These are phyloP conservation scores for Archips crataeganus DNA, from an alignment of 2,888 invertebrate species.

Conservation along the genomic window DNA sequence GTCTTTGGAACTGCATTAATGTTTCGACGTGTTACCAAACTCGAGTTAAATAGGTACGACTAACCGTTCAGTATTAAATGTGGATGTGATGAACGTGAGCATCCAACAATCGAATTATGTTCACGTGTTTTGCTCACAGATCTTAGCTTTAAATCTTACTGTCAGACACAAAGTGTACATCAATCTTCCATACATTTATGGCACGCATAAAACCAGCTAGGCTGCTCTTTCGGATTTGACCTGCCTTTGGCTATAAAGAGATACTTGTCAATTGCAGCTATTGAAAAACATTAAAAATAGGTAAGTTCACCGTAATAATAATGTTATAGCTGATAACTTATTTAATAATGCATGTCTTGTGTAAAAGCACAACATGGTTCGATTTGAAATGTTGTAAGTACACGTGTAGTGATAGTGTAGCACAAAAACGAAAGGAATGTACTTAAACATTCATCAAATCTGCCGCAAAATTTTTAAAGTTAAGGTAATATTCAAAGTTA, in stretches of 20 bases:
- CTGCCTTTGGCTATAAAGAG: slow-evolving; percentile 20
- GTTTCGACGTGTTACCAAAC: background rate
- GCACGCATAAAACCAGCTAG: slow-evolving; percentile 1
- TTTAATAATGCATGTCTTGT: slow-evolving; percentile 22
- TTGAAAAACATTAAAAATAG: slow-evolving; percentile 17
- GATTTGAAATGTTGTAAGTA: slow-evolving; percentile 17
- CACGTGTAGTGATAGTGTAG: slow-evolving; percentile 11
- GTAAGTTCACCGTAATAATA: slow-evolving; percentile 13
- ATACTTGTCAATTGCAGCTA: slow-evolving; percentile 41
- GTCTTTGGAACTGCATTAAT: background rate
- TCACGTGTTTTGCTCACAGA: slow-evolving; percentile 16
- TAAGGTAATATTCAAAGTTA: slow-evolving; percentile 50
- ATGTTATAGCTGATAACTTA: slow-evolving; percentile 11
- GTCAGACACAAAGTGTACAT: background rate
- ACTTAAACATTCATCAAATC: slow-evolving; percentile 14
- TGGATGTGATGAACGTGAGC: slow-evolving; percentile 12
- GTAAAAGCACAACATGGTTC: background rate
- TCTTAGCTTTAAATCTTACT: slow-evolving; percentile 12
- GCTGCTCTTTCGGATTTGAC: background rate
- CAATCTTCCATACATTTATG: background rate
- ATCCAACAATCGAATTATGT: background rate
- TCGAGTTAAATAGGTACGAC: background rate
- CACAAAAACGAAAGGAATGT: slow-evolving; percentile 4
- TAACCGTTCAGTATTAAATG: slow-evolving; percentile 17
- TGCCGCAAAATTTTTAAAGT: slow-evolving; percentile 5